These are phyloP conservation scores for Netelia virgata DNA, from an alignment of 2,888 invertebrate genomes.

Conservation along the genomic window DNA sequence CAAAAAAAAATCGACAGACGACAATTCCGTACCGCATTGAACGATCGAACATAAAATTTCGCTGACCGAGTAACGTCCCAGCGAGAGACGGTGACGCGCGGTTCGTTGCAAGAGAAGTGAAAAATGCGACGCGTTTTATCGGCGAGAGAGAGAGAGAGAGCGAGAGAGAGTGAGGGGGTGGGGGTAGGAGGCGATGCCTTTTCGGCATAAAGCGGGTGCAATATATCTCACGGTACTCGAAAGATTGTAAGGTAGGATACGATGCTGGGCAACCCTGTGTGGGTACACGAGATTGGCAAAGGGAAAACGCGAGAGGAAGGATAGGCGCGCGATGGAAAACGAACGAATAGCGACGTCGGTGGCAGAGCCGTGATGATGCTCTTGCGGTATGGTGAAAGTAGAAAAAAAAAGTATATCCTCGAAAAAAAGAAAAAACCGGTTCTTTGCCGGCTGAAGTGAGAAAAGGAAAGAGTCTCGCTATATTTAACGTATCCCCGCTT, in stretches of 20 bases:
- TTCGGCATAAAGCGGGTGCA: slow-evolving; percentile 71
- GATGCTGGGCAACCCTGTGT: slow-evolving; percentile 34
- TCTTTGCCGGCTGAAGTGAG: slow-evolving; percentile 60
- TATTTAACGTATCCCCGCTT: slow-evolving; percentile 63
- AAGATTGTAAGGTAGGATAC: slow-evolving; percentile 70
- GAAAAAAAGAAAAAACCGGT: slow-evolving; percentile 52
- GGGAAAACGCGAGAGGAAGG: slow-evolving; percentile 28
- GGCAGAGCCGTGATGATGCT: slow-evolving; percentile 52
- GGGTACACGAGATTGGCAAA: slow-evolving; percentile 17
- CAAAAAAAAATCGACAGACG: no score
- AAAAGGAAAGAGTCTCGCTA: slow-evolving; percentile 48
- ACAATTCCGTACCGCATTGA: no score
- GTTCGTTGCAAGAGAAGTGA: slow-evolving; percentile 38
- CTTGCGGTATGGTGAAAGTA: slow-evolving; percentile 10
- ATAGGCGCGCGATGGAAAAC: slow-evolving; percentile 45
- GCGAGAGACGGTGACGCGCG: slow-evolving; percentile 13
- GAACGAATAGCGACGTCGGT: slow-evolving; percentile 37
- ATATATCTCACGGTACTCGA: slow-evolving; percentile 73
- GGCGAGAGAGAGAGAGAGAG: not conserved
- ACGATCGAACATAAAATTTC: slow-evolving; percentile 44
- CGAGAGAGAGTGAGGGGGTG: not conserved
- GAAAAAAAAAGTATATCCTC: slow-evolving; percentile 20
- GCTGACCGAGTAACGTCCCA: slow-evolving; percentile 25
- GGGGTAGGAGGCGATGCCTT: slow-evolving; percentile 49
- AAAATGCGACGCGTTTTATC: slow-evolving; percentile 65